phyloP scores from a whole-genome alignment of 1,140 invertebrate genomes.

The Triops longicaudatus region DNA sequence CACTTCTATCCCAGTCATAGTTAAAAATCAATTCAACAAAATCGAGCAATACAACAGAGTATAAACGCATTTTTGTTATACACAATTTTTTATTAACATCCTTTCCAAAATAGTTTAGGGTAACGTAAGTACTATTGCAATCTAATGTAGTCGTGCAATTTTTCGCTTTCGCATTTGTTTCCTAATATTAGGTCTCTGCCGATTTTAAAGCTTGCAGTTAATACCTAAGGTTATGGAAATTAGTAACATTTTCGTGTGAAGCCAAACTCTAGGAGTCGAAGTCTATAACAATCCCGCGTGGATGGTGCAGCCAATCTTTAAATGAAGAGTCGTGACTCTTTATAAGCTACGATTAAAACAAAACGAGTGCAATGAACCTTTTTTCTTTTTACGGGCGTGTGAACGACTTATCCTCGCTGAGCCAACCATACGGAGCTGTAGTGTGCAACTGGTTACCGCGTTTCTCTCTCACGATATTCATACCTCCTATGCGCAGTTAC shows the following conservation, averaged over 20 bases:
- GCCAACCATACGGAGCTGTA: neutral
- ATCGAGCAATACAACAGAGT: too few species aligned
- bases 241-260: too few species aligned
- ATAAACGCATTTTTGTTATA: too few species aligned
- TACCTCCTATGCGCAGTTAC: neutral
- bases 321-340: constrained; percentile 3
- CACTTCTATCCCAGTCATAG: neutral
- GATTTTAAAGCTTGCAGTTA: too few species aligned
- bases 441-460: neutral
- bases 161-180: too few species aligned
- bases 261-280: neutral
- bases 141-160: too few species aligned
- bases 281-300: neutral
- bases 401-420: constrained; percentile 1
- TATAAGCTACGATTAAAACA: neutral
- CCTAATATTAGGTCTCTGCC: too few species aligned
- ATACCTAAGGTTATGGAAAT: too few species aligned
- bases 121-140: too few species aligned
- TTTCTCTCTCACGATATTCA: neutral
- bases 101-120: too few species aligned
- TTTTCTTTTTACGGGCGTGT: neutral
- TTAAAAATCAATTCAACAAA: too few species aligned
- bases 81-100: too few species aligned
- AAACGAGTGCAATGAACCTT: constrained; percentile 8
- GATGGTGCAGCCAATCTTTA: neutral